Base-by-base conservation (phyloP, 2,797 vertebrate genomes). In the Eptatretus atami region DNA sequence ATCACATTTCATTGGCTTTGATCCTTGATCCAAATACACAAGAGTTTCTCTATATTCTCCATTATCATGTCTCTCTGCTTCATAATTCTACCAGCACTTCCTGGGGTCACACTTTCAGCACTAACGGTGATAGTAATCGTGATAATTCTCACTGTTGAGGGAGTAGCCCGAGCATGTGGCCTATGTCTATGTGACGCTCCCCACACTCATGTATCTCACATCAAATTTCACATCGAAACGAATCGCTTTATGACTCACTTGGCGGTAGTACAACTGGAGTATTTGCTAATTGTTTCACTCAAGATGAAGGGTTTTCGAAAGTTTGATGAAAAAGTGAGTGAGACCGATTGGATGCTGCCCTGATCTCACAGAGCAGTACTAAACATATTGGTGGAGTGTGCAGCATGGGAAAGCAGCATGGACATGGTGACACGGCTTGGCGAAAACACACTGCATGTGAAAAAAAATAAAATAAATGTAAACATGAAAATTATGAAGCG, bases 41-140 rank as follows among this genome's bases (percentile, higher is more conserved):
- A 66, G 15, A 66, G 15, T 55, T 64, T 54, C 44, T 66, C 63
- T 54, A 66, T 66, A 31, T 66, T 57, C 19, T 66, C 64, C 63
- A 66, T 52, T 24, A 65, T 24, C n/a, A n/a, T n/a, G n/a, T 15
- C 53, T 53, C 53, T 54, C 61, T 52, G 54, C 13, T 15, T 52
- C 53, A 15, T 65, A n/a, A 54, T 15, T 53, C 31, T 64, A 53
- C 53, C 64, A 13, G n/a, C n/a, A n/a, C n/a, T n/a, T n/a, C n/a
- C n/a, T n/a, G n/a, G n/a, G n/a, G n/a, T 60, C 12, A 64, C 53
- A 25, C 63, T 64, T 61, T 15, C 11, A 15, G 53, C 66, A 14
- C 14, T 14, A 14, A 14, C 55, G 14, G 19, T 14, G 55, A 57
- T 19, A 19, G 19, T 19, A 19, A 19, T 19, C 19, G 19, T 19